Base-by-base conservation (phyloP, 2,888 invertebrate genomes). In the Azorinus chamasolen region DNA sequence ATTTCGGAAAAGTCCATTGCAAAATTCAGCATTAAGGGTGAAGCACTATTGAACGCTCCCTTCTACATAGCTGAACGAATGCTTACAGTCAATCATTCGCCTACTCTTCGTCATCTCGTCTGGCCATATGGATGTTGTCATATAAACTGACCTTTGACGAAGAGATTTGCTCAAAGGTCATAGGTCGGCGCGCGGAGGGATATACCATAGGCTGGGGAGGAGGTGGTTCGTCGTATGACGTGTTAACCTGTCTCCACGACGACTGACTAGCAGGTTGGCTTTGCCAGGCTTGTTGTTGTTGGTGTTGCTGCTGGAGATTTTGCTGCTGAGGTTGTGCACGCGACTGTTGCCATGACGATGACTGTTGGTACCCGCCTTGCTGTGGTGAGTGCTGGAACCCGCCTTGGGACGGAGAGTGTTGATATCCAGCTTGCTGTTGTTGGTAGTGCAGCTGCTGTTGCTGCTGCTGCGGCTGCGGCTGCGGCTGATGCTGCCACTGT, bases 91-190 rank as follows among this genome's bases (percentile, higher is more conserved):
- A 4, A 32, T 32, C 10, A 32, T 4, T 32, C 10, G 32, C 32
- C 32, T 39, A 79, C 54, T 81, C 78, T 2, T 77, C 75, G 20
- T 75, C 75, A 50, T 81, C 71, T 8, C 65, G 50, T 32, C 82
- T 66, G 14, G 68, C 71, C 76, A 83, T 84, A 48, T 84, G 79
- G n/a, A 90, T 86, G 79, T 90, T 90, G 69, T 90, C 90, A 63
- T 90, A 90, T 14, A 90, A 83, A 62, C 90, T 90, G 72, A 90
- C 87, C 81, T 90, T 90, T 1, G 90, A 90, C 6, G 90, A 89
- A 5, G 88, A 88, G 14, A 83, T 79, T 68, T 89, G 89, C 59
- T 89, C 88, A 79, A 90, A 90, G 25, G 88, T 89, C 88, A 90
- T 89, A 48, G 90, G 90, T 55, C 90, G 85, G 32, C 84, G 82